Conservation (phyloP, 2,113 vertebrate species). For the Gracilinanus agilis region DNA sequence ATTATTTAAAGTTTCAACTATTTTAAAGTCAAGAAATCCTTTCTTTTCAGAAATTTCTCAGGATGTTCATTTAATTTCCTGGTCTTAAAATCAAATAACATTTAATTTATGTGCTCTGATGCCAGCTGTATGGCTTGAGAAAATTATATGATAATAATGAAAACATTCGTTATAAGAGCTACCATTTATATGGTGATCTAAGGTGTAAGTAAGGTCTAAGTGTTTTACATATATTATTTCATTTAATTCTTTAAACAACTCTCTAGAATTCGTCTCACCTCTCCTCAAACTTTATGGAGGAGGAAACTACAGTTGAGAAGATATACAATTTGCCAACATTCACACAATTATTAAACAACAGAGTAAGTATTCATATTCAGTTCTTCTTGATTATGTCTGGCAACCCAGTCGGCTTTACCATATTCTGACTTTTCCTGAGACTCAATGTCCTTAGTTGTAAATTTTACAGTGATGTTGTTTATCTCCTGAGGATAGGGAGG, state of each 20-base stretch:
- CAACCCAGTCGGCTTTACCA: not conserved
- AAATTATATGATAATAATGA: not conserved
- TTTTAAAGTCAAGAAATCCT: not conserved
- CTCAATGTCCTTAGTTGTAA: not conserved
- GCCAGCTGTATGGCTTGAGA: not conserved
- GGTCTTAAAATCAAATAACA: not conserved
- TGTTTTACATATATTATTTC: not conserved
- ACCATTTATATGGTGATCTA: not conserved
- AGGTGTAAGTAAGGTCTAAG: not conserved
- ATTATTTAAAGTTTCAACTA: not conserved
- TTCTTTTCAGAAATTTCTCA: not conserved
- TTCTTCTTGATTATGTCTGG: not conserved
- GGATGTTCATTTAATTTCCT: not conserved
- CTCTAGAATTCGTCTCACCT: not conserved
- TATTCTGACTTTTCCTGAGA: not conserved
- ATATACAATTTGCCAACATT: not conserved
- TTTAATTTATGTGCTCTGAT: not conserved
- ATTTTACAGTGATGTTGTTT: not conserved
- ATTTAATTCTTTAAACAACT: not conserved
- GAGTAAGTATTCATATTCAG: not conserved
- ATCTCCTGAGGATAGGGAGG: not conserved
- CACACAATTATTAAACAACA: not conserved
- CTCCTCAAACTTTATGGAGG: not conserved
- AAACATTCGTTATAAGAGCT: not conserved
- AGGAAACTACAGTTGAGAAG: not conserved